Evolutionary conservation across 1,140 invertebrate species (phyloP).

Genomic region (Anthonomus grandis): DNA sequence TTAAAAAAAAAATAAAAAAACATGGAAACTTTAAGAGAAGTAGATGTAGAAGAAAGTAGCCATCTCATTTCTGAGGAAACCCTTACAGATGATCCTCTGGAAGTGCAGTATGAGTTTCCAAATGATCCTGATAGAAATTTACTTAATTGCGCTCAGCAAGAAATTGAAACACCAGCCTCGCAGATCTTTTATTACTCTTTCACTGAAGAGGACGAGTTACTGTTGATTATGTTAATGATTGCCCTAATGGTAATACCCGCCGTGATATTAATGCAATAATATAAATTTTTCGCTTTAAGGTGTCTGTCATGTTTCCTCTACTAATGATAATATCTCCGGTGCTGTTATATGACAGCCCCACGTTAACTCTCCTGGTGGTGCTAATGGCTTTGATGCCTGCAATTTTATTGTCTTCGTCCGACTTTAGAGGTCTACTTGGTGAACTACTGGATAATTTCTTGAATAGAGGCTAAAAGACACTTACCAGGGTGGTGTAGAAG

Average conservation of each 20-base stretch:
- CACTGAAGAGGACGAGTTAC: slow-evolving; percentile 25
- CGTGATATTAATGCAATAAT: too few species aligned
- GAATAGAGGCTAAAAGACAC: slow-evolving; percentile 35
- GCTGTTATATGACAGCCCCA: slow-evolving; percentile 22
- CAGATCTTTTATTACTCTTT: slow-evolving; percentile 1
- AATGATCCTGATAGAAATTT: not conserved
- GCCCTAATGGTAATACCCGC: slow-evolving; percentile 27
- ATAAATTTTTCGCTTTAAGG: too few species aligned
- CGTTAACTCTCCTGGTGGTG: slow-evolving; percentile 19
- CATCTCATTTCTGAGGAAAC: too few species aligned
- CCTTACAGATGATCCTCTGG: too few species aligned
- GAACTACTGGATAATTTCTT: slow-evolving; percentile 16
- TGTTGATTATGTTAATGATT: slow-evolving; percentile 26
- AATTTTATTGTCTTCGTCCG: slow-evolving; percentile 22
- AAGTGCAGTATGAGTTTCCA: too few species aligned
- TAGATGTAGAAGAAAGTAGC: too few species aligned
- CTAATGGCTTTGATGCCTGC: slow-evolving; percentile 22
- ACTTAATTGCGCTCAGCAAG: not conserved
- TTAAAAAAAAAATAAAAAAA: too few species aligned
- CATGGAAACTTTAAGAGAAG: too few species aligned
- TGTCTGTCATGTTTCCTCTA: slow-evolving; percentile 29
- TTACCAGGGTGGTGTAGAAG: slow-evolving; percentile 79
- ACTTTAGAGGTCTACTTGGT: slow-evolving; percentile 19
- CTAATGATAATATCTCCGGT: slow-evolving; percentile 26
- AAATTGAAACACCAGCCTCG: slow-evolving; percentile 16